Evolutionary conservation across 1,140 invertebrate species (phyloP), one percentile per base, ranked within the genome.

Genomic region (Zaprionus africanus): DNA sequence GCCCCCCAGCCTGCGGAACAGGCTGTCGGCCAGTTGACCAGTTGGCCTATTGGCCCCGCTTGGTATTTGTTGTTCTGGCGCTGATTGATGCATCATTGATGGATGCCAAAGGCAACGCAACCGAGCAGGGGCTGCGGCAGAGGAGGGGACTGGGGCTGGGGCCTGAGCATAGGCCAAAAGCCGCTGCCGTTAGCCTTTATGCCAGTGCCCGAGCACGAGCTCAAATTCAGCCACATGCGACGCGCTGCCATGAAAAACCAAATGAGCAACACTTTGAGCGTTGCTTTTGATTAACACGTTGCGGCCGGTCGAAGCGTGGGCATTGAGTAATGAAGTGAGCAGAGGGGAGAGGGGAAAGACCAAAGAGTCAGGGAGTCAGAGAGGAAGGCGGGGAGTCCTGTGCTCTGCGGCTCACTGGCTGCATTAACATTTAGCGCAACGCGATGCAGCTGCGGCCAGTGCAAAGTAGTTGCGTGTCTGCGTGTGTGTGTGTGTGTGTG

Each of bases 241-340:
- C 43, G 22, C 24, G 41, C 69, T 38, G 63, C 41, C 31, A 59
- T 67, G 57, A 38, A 69, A 69, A 62, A 74, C 51, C 66, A 79
- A 87, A 87, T 82, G 83, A 79, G 82, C 64, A 72, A 54, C 66
- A 77, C 79, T 86, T 82, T 82, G 65, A 82, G 79, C 76, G 71
- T 64, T 74, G 67, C 83, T 62, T 81, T 86, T 85, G 82, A 86
- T 86, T 87, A 86, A 79, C 76, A 79, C 76, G 61, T 67, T 78
- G 76, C 53, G 69, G 66, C 56, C 64, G 43, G 58, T 58, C 26
- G 36, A 15, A 19, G 70, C 34, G 6, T 28, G 22, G 13, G 24
- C 38, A 71, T 65, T 70, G 60, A 64, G 68, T 59, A 72, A 59
- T 59, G 57, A n/a, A 51, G 28, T 49, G 22, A n/a, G 56, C 13